Base-by-base conservation (phyloP, 1,140 invertebrate species). In the Drosophila gunungcola region DNA sequence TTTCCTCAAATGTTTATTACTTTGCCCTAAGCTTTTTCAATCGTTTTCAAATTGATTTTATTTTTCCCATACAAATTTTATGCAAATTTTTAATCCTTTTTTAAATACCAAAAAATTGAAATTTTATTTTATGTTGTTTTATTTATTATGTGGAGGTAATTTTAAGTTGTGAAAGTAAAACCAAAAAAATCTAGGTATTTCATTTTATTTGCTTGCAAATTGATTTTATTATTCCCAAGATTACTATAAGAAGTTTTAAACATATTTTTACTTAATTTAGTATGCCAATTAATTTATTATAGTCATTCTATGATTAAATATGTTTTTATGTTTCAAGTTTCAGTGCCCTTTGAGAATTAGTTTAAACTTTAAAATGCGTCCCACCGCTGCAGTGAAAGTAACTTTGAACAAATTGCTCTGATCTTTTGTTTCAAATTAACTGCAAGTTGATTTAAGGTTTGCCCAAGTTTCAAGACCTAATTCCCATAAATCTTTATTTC, bases 341-440 rank as follows among this genome's bases (percentile, higher is more conserved):
- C 0, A 42, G 16, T 7, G n/a, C 0, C 6, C n/a, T 13, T 2
- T 42, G 39, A 41, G 39, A 6, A 41, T 41, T 6, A 2, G 0
- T 41, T 5, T 4, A 12, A 41, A 13, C 4, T n/a, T 13, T 13
- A 5, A 16, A 6, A 16, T 16, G 29, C 5, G 0, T 32, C 5
- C 7, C 29, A 32, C 6, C 29, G 29, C 29, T 6, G 0, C 29
- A 32, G 29, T 6, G 6, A 42, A 21, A 43, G 43, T 45, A 3
- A 25, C 11, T 3, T n/a, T 27, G 2, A 27, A 49, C 11, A 27
- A n/a, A 49, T 29, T 27, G 12, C 25, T 29, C 16, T n/a, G 9
- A 56, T 55, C 25, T 36, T 61, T n/a, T n/a, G n/a, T 21, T 45
- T 45, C 16, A 27, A 60, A 58, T 62, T 62, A 62, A 7, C 13